Base-by-base conservation (phyloP, 2,888 invertebrate genomes). In the Cryptus armator region DNA sequence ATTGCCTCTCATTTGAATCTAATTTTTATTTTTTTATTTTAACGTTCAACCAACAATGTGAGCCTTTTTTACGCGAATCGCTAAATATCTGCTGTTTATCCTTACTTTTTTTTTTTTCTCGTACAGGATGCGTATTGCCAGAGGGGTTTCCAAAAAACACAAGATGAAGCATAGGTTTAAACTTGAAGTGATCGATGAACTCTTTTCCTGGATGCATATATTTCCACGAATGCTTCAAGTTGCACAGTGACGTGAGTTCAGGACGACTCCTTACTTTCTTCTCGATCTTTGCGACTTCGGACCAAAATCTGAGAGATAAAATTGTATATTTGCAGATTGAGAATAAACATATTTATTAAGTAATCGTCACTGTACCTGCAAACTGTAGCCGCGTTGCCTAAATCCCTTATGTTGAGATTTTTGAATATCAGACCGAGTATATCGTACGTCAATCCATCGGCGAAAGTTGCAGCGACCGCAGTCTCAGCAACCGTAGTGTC, bases 281-380 rank as follows among this genome's bases (percentile, higher is more conserved):
- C 82, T 91, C 91, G 51, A 86, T 85, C 43, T 84, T 83, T 10
- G 90, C 89, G 9, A 87, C 91, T 68, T 91, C 91, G 74, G 80
- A 88, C 91, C 91, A 91, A 19, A 84, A 85, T 71, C 91, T 91
- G 53, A 3, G 88, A 90, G 75, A 16, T 56, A 32, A 43, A 70
- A 14, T 64, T 46, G 53, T 7, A 48, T 14, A 67, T 7, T 51
- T 71, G 2, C 67, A 19, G 67, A n/a, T 56, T 29, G 59, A 48
- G 48, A 71, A 10, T 29, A 6, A 72, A 16, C 6, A 44, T 37
- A 16, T n/a, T 6, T n/a, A 29, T 43, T 37, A 81, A 14, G 62
- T 43, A 44, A 53, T 53, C 7, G 2, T 37, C 19, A 48, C 24
- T 2, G 66, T 88, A 91, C 93, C 92, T 93, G 90, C 91, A 93